phyloP scores from a whole-genome alignment of 2,888 invertebrate species.

The Piscicola geometra region DNA sequence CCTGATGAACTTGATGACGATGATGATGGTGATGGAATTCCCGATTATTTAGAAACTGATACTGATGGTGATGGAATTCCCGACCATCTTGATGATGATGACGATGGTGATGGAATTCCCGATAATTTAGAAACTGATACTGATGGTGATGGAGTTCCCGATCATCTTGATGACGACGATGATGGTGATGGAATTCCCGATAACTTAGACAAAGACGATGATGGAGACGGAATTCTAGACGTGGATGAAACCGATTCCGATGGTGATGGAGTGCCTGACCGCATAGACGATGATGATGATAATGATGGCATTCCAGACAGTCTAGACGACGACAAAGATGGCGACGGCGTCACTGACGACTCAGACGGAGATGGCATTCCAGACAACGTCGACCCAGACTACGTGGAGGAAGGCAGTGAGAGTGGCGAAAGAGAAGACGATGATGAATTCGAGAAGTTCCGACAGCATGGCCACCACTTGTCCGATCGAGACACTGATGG shows the following conservation, averaged over 20 bases:
- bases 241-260: slow-evolving; percentile 41
- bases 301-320: slow-evolving; percentile 49
- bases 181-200: slow-evolving; percentile 44
- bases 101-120: slow-evolving; percentile 45
- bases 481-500: slow-evolving; percentile 41
- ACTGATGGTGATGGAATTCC: slow-evolving; percentile 44
- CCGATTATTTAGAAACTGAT: slow-evolving; percentile 49
- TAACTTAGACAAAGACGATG: slow-evolving; percentile 34
- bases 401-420: slow-evolving; percentile 40
- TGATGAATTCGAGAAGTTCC: slow-evolving; percentile 30
- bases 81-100: slow-evolving; percentile 38
- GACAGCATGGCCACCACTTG: slow-evolving; percentile 46
- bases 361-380: slow-evolving; percentile 48
- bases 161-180: slow-evolving; percentile 38
- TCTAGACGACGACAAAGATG: slow-evolving; percentile 46
- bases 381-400: slow-evolving; percentile 48
- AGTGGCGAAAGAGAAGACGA: slow-evolving; percentile 44
- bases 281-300: slow-evolving; percentile 42
- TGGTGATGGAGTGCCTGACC: slow-evolving; percentile 44
- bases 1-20: slow-evolving; percentile 48
- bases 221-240: slow-evolving; percentile 45
- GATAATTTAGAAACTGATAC: slow-evolving; percentile 39
- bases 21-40: slow-evolving; percentile 52
- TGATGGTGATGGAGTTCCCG: slow-evolving; percentile 44
- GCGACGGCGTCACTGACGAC: slow-evolving; percentile 44